Base-by-base conservation (phyloP, 2,797 vertebrate species). In the Halcyon chelicuti region DNA sequence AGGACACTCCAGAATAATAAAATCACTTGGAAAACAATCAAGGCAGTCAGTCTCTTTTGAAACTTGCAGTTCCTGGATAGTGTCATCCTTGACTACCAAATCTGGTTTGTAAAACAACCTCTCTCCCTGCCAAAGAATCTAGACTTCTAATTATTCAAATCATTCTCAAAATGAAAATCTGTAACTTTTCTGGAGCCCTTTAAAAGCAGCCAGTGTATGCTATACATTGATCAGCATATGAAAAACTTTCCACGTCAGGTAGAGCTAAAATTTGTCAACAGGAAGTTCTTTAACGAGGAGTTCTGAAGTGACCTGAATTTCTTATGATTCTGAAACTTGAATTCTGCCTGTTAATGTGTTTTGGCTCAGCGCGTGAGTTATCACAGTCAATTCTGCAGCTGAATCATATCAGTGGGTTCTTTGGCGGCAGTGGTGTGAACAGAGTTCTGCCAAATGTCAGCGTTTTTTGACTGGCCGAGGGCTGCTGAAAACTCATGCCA, bases 21-120 rank as follows among this genome's bases (percentile, higher is more conserved):
- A 93, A 85, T 46, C 63, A 82, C 52, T 93, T 86, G 67, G 88
- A 95, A 92, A 76, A 60, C 77, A 90, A 85, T 76, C 63, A 85
- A 79, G 37, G 52, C 58, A 87, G n/a, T 51, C 33, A 77, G 29
- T 74, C n/a, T 66, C n/a, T 84, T 70, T 21, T 63, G 47, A 90
- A 84, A 86, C 82, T 73, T 88, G 63, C 66, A 79, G 26, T 87
- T 60, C 26, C 57, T 93, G 25, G 47, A 44, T 79, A 86, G 67
- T 85, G 20, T 52, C 66, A 70, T 35, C 37, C 40, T 71, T 76
- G 31, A 84, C 31, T 81, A 92, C 47, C 81, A 73, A 82, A 58
- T 49, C 58, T 73, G 40, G 40, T 79, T 76, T 80, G 49, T 33
- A 88, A 62, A 81, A 81, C 12, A 46, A 16, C 7, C 47, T 3